Evolutionary conservation across 2,113 vertebrate species (phyloP).

Genomic region (Sula dactylatra): DNA sequence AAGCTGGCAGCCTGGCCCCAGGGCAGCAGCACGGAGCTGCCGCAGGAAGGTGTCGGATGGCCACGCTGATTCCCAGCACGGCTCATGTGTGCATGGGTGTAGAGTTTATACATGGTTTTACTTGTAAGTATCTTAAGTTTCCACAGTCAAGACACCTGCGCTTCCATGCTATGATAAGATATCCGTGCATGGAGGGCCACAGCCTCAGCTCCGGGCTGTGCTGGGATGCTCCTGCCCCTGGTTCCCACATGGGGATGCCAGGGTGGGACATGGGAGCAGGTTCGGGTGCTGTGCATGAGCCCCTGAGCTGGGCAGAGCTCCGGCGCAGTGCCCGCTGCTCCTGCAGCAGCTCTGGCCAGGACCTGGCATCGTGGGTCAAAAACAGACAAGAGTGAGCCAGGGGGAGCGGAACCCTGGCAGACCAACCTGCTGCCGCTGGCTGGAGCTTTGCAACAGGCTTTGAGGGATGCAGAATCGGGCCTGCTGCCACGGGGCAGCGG

Average conservation of each 20-base stretch:
- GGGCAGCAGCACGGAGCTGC: accelerated
- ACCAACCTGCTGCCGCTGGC: neutral
- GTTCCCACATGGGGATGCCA: accelerated
- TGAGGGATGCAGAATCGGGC: neutral
- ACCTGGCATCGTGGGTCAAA: accelerated
- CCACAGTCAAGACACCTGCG: neutral
- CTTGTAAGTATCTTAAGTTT: neutral
- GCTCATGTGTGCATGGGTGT: no score
- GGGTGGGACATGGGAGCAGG: accelerated
- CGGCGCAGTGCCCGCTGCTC: accelerated
- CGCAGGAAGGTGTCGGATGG: accelerated
- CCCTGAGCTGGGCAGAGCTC: neutral
- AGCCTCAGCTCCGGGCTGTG: neutral
- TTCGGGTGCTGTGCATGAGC: neutral
- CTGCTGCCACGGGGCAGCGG: accelerated
- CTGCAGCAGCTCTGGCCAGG: accelerated
- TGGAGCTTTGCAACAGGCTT: neutral
- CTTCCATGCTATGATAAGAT: neutral
- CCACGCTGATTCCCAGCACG: accelerated
- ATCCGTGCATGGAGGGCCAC: accelerated
- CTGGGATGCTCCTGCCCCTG: neutral
- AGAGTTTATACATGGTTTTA: neutral
- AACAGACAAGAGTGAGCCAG: accelerated
- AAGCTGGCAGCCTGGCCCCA: accelerated
- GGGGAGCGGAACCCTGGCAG: neutral